Evolutionary conservation across 2,113 vertebrate genomes (phyloP).

Genomic region (Aphyosemion australe): DNA sequence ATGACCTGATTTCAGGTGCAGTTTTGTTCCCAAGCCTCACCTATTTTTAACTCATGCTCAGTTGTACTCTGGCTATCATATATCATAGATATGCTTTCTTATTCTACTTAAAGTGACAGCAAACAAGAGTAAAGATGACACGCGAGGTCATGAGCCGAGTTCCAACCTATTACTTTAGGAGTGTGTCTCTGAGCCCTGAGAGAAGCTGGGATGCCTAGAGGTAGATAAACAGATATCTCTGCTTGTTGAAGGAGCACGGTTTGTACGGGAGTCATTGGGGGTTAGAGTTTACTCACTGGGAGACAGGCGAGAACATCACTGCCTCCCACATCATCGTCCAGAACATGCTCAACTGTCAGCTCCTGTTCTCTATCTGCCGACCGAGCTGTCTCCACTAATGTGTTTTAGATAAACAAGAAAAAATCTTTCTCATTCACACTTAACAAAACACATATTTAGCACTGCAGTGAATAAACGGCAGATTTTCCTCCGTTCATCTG

Average conservation of each 20-base stretch:
- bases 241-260: constrained; percentile 23
- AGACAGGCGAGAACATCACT: constrained; percentile 39
- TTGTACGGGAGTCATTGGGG: constrained; percentile 44
- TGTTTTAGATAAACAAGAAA: constrained; percentile 23
- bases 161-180: constrained; percentile 34
- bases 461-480: background rate
- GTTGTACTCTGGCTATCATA: constrained; percentile 1
- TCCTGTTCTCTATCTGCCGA: constrained; percentile 31
- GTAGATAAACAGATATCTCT: constrained; percentile 46
- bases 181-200: constrained; percentile 20
- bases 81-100: constrained; percentile 5
- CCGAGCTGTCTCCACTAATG: background rate
- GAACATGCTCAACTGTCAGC: constrained; percentile 42
- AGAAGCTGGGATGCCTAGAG: constrained; percentile 29
- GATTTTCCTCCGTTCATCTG: background rate
- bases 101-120: constrained; percentile 28
- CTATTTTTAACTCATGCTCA: background rate
- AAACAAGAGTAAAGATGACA: constrained; percentile 36
- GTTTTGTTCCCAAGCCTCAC: background rate
- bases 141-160: constrained; percentile 43
- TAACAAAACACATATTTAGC: background rate
- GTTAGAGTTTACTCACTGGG: constrained; percentile 46
- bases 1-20: background rate
- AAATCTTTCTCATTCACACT: background rate
- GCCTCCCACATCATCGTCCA: constrained; percentile 44